These are phyloP conservation scores for Carlito syrichta DNA, from an alignment of 2,113 vertebrate species.

Conservation along the genomic window DNA sequence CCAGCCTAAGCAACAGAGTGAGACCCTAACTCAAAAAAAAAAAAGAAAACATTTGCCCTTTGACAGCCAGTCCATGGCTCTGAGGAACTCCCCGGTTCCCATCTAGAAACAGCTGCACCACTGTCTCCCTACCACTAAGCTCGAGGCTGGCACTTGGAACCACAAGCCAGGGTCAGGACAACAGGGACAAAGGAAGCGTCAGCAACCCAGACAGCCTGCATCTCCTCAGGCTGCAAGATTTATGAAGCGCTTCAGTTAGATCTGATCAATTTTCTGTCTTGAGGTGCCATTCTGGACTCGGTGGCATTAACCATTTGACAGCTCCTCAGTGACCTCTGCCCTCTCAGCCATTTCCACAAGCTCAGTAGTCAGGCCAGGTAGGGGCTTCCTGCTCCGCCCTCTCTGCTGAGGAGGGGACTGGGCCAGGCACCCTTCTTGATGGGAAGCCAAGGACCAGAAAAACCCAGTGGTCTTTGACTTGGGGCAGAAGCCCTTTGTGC, in stretches of 20 bases:
- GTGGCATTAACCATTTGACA: accelerated
- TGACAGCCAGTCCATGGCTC: background rate
- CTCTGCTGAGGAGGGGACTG: background rate
- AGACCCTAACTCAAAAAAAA: too few relatives aligned
- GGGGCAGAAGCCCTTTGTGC: background rate
- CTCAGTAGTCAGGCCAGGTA: background rate
- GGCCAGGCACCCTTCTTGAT: background rate
- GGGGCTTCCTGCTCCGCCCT: background rate
- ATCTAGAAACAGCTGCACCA: background rate
- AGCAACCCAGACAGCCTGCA: accelerated
- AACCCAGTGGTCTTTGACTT: background rate
- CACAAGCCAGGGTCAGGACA: background rate
- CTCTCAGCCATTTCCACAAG: accelerated
- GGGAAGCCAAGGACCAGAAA: background rate
- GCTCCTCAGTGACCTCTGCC: accelerated
- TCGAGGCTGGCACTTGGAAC: background rate
- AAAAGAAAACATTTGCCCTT: background rate
- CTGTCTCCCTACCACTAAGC: background rate
- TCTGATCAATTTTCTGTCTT: background rate
- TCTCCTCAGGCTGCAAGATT: background rate
- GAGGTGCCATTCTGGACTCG: background rate
- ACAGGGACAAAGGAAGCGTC: accelerated
- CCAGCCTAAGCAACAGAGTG: too few relatives aligned
- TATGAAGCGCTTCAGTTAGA: accelerated
- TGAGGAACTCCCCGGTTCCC: background rate